Evolutionary conservation across 2,113 vertebrate genomes (phyloP).

Genomic region (Sphaerodactylus townsendi): DNA sequence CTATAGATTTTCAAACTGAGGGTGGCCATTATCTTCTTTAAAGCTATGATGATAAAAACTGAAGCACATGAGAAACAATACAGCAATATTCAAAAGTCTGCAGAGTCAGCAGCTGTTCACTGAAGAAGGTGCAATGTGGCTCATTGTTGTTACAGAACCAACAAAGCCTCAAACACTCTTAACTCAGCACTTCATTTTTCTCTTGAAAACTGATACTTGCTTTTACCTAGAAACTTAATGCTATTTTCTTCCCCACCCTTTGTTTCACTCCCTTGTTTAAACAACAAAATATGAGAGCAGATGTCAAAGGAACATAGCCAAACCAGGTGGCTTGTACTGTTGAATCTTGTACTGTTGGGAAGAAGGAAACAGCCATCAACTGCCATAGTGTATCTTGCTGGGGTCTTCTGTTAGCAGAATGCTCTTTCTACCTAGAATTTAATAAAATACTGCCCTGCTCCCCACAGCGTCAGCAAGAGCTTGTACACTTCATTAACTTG

Average conservation of each 20-base stretch:
- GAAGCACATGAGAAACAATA: background rate
- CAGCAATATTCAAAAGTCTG: background rate
- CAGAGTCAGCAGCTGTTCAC: background rate
- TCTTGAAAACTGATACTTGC: conserved; percentile 15
- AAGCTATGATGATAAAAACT: background rate
- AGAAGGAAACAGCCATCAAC: conserved; percentile 12
- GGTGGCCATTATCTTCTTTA: background rate
- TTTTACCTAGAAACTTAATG: conserved; percentile 41
- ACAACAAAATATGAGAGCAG: conserved; percentile 12
- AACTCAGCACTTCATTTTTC: background rate
- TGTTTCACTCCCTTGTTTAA: background rate
- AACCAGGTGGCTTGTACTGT: conserved; percentile 35
- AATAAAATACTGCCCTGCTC: conserved; percentile 29
- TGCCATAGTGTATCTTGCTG: background rate
- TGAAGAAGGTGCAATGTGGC: background rate
- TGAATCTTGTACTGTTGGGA: conserved; percentile 34
- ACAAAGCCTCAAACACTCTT: conserved; percentile 14
- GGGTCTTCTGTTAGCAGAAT: conserved; percentile 16
- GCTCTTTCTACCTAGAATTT: conserved; percentile 41
- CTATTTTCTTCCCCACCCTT: conserved; percentile 40
- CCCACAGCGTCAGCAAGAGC: conserved; percentile 32
- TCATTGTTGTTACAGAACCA: conserved; percentile 1
- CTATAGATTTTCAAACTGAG: background rate
- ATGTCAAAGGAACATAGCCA: conserved; percentile 16
- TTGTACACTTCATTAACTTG: conserved; percentile 45